These are phyloP conservation scores for Pavo muticus DNA, from an alignment of 2,113 vertebrate species.

Conservation along the genomic window DNA sequence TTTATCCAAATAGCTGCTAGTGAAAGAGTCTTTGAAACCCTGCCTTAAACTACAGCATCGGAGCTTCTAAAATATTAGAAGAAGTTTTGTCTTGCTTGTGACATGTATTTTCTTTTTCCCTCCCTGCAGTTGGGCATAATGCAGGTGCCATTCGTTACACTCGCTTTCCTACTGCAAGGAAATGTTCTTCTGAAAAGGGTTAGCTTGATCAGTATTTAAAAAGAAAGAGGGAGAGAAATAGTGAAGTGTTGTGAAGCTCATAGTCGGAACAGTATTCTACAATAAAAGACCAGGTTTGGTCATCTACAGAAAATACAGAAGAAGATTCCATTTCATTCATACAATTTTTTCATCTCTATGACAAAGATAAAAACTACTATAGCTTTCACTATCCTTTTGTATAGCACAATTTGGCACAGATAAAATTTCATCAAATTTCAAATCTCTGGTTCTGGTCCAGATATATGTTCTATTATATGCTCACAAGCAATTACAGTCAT, in stretches of 20 bases:
- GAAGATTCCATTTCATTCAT: neutral
- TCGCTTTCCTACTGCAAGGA: neutral
- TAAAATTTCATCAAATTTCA: neutral
- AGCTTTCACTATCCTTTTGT: neutral
- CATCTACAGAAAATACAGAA: neutral
- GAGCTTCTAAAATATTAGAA: neutral
- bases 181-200: neutral
- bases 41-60: neutral
- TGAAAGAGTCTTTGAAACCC: neutral
- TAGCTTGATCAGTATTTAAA: neutral
- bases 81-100: neutral
- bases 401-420: neutral
- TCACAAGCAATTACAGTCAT: neutral
- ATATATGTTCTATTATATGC: neutral
- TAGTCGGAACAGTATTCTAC: neutral
- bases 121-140: neutral
- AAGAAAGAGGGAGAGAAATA: neutral
- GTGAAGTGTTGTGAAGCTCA: neutral
- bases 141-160: neutral
- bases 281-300: neutral
- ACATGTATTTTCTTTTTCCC: neutral
- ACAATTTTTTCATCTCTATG: neutral
- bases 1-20: neutral
- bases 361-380: neutral
- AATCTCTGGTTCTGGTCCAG: neutral